phyloP scores from a whole-genome alignment of 2,113 vertebrate genomes.

The Alces alces region DNA sequence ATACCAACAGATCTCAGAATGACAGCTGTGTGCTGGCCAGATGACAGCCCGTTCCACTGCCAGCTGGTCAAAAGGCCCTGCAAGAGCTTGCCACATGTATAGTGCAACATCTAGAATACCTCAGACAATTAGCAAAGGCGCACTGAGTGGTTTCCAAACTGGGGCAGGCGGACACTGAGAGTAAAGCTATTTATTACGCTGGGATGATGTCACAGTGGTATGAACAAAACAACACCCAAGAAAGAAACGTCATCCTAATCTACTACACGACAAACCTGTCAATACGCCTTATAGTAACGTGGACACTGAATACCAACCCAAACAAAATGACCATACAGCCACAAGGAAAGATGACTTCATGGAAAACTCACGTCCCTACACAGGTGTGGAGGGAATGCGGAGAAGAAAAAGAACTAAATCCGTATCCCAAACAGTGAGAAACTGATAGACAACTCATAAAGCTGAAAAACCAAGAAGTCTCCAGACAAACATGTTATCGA shows the following conservation, averaged over 20 bases:
- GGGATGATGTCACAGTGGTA: not conserved
- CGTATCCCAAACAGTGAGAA: not conserved
- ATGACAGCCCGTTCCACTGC: not conserved
- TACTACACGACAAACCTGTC: not conserved
- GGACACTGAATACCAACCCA: not conserved
- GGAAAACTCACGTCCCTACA: not conserved
- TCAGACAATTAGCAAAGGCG: not conserved
- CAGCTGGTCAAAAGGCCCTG: not conserved
- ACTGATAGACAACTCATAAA: not conserved
- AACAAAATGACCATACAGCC: not conserved
- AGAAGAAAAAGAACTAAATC: not conserved
- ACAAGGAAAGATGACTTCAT: not conserved
- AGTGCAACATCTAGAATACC: not conserved
- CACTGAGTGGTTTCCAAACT: not conserved
- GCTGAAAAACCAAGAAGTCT: not conserved
- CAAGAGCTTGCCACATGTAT: not conserved
- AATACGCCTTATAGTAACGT: not conserved
- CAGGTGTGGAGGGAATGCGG: fast-evolving
- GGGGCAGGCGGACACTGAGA: not conserved
- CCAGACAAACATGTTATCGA: not conserved
- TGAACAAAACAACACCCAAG: not conserved
- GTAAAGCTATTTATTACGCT: not conserved
- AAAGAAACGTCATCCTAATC: not conserved
- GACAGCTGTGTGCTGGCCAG: not conserved
- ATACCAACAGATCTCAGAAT: not conserved